A percentile compares a stretch with the other conserved stretches of the same genome.
Evolutionary conservation across 2,797 vertebrate genomes (phyloP).

Genomic region (Chromobotia macracanthus): DNA sequence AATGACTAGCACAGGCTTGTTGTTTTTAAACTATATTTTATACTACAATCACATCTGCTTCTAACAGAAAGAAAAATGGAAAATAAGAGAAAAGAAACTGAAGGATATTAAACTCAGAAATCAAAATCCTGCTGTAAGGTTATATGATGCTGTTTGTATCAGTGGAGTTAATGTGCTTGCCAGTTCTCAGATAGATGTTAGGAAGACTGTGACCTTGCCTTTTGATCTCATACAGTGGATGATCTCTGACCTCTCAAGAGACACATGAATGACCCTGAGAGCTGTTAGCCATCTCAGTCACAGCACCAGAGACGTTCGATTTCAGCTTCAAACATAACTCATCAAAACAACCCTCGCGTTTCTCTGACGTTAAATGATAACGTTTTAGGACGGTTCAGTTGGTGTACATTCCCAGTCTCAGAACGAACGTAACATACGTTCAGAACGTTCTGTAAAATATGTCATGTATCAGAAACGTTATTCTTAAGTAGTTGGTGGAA

Average conservation of each 20-base stretch:
- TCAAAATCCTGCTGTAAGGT: not conserved
- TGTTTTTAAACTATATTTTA: slow-evolving; percentile 3
- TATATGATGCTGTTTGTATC: not conserved
- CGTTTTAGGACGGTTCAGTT: not conserved
- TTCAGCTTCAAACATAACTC: slow-evolving; percentile 38
- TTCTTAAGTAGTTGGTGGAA: no score
- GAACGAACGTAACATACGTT: no score
- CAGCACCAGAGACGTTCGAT: not conserved
- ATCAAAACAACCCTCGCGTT: not conserved
- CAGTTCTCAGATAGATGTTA: slow-evolving; percentile 19
- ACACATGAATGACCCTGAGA: slow-evolving; percentile 29
- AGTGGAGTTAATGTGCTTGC: not conserved
- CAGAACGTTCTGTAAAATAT: no score
- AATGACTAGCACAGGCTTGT: slow-evolving; percentile 14
- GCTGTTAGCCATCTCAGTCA: not conserved
- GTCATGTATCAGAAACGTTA: no score
- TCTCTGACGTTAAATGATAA: slow-evolving; percentile 3
- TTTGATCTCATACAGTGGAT: slow-evolving; percentile 42
- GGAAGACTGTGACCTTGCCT: slow-evolving; percentile 25
- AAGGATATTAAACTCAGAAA: no score
- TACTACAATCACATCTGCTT: not conserved
- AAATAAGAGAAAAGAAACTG: no score
- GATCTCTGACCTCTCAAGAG: slow-evolving; percentile 43
- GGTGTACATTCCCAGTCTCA: slow-evolving; percentile 1
- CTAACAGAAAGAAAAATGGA: not conserved